Percentiles rank a stretch among this genome's conserved stretches.
These are phyloP conservation scores for Pseudomugil gertrudae DNA, from an alignment of 2,797 vertebrate species.

Conservation along the genomic window DNA sequence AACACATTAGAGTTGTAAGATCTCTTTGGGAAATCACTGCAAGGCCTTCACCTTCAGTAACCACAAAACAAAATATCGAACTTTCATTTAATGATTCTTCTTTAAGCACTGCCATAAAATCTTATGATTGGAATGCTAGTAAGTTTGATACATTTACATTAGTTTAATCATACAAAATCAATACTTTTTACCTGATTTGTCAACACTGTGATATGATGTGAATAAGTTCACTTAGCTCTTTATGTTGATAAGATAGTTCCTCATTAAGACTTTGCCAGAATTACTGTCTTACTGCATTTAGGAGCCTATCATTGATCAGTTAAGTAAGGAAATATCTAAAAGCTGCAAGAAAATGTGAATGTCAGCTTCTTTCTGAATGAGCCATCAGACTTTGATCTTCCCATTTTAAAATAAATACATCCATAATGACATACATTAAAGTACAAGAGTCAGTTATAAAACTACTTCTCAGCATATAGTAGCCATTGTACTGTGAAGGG, in stretches of 20 bases:
- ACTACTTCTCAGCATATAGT: not conserved
- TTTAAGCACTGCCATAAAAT: accelerated
- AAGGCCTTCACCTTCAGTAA: slow-evolving; percentile 22
- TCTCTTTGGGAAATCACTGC: slow-evolving; percentile 1
- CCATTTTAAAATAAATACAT: no score
- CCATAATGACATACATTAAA: no score
- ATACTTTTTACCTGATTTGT: not conserved
- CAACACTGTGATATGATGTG: not conserved
- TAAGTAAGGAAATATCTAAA: no score
- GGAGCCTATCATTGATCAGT: no score
- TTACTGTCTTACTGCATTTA: no score
- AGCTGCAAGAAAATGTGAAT: no score
- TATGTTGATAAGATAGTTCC: not conserved
- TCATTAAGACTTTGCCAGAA: no score
- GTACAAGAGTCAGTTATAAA: no score
- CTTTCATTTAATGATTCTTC: slow-evolving; percentile 15
- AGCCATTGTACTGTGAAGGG: not conserved
- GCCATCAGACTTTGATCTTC: no score
- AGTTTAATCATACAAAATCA: no score
- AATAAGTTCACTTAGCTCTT: not conserved
- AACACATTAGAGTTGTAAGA: slow-evolving; percentile 40
- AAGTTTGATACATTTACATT: slow-evolving; percentile 36
- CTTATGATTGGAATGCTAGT: slow-evolving; percentile 70
- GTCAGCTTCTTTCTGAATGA: no score
- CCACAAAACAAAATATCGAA: slow-evolving; percentile 2